phyloP scores from a whole-genome alignment of 37 sponge, comb jelly and placozoan species.

The Ianthella basta region DNA sequence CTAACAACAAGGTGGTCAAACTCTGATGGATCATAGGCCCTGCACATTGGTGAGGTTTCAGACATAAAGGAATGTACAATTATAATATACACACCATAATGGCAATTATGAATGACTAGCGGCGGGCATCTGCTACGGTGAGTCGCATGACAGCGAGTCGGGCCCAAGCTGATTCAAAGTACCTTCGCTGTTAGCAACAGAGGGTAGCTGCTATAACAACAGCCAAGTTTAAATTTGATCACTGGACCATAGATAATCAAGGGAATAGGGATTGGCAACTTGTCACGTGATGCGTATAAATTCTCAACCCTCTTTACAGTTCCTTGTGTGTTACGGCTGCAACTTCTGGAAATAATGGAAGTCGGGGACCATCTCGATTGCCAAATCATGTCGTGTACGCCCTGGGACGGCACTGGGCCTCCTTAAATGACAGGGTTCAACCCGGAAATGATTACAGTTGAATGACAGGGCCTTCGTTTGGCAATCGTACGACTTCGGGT shows the following conservation, averaged over 20 bases:
- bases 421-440: constrained; percentile 23
- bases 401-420: not conserved
- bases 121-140: no score
- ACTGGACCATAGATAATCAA: not conserved
- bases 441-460: constrained; percentile 21
- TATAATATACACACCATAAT: no score
- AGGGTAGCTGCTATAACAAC: no score
- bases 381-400: not conserved
- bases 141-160: no score
- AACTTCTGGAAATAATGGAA: not conserved
- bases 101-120: no score
- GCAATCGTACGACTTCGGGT: constrained; percentile 10
- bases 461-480: not conserved
- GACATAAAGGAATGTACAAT: no score
- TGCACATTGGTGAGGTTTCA: constrained; percentile 32
- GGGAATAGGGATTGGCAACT: constrained; percentile 28
- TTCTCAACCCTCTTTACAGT: not conserved
- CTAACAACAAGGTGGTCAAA: constrained; percentile 87
- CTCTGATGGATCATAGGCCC: constrained; percentile 94
- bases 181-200: no score
- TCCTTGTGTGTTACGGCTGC: constrained; percentile 17
- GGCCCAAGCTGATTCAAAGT: no score
- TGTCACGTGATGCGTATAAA: constrained; percentile 11
- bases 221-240: no score
- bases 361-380: constrained; percentile 5